These are phyloP conservation scores for Ptychoptera albimana DNA, from an alignment of 2,888 invertebrate species.

Conservation along the genomic window DNA sequence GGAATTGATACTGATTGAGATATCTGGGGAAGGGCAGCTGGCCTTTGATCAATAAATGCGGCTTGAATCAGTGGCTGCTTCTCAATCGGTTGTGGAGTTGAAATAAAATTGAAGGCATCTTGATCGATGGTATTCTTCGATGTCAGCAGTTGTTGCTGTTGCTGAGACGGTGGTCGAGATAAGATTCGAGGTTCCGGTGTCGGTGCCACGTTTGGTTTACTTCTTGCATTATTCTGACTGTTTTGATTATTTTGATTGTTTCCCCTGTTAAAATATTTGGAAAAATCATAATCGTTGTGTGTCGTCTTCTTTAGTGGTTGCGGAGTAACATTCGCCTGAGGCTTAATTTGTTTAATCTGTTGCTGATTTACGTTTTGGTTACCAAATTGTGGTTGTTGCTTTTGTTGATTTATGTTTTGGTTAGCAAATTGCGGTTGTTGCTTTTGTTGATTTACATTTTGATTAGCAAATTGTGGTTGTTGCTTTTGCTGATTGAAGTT, in stretches of 20 bases:
- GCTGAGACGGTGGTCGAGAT: not conserved
- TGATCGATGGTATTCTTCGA: not conserved
- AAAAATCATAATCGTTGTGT: slow-evolving; percentile 9
- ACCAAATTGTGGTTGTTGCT: no score
- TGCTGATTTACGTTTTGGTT: no score
- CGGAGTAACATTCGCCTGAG: no score
- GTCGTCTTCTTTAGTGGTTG: slow-evolving; percentile 6
- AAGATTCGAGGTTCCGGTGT: slow-evolving; percentile 2
- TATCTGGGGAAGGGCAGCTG: not conserved
- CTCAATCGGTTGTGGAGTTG: slow-evolving; percentile 1
- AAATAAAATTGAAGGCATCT: not conserved
- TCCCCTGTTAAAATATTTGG: slow-evolving; percentile 6
- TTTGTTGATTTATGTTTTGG: no score
- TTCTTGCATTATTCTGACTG: slow-evolving; percentile 4
- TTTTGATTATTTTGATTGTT: slow-evolving; percentile 11
- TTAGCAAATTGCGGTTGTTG: no score
- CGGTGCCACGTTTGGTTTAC: not conserved
- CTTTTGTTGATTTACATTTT: no score
- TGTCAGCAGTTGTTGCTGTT: not conserved
- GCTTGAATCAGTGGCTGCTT: slow-evolving; percentile 6
- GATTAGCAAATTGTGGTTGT: no score
- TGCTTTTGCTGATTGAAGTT: no score
- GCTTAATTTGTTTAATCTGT: no score
- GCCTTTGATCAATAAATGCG: not conserved
- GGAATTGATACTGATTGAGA: slow-evolving; percentile 8